phyloP scores from a whole-genome alignment of 2,888 invertebrate genomes.

The Hesperia comma region DNA sequence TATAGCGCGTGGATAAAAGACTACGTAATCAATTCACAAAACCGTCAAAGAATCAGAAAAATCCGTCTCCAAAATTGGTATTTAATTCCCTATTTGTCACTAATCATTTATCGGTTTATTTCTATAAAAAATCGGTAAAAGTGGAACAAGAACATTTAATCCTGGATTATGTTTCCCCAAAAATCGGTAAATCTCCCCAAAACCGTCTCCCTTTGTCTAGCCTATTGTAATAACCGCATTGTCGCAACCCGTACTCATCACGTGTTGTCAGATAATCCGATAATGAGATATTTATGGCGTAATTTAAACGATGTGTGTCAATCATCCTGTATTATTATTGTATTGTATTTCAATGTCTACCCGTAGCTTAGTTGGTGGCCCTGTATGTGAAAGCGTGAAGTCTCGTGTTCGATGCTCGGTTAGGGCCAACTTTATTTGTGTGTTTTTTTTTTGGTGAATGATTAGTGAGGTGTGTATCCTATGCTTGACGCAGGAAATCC shows the following conservation, averaged over 20 bases:
- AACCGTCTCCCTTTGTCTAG: conserved; percentile 23
- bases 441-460: too few species aligned
- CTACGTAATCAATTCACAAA: too few species aligned
- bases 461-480: too few species aligned
- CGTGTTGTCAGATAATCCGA: conserved; percentile 41
- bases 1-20: too few species aligned
- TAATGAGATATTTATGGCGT: conserved; percentile 38
- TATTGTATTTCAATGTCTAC: too few species aligned
- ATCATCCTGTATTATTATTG: conserved; percentile 36
- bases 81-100: conserved; percentile 23
- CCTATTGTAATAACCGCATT: conserved; percentile 17
- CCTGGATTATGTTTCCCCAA: conserved; percentile 30
- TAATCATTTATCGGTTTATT: conserved; percentile 24
- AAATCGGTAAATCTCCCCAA: conserved; percentile 26
- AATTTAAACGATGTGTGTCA: conserved; percentile 41
- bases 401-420: too few species aligned
- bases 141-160: conserved; percentile 11
- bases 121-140: conserved; percentile 26
- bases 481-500: too few species aligned
- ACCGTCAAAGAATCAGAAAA: not conserved
- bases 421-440: too few species aligned
- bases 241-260: conserved; percentile 12
- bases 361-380: too few species aligned
- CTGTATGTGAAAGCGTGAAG: too few species aligned
- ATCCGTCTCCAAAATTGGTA: not conserved